phyloP scores from a whole-genome alignment of 2,888 invertebrate genomes.

The Drosophila borealis region DNA sequence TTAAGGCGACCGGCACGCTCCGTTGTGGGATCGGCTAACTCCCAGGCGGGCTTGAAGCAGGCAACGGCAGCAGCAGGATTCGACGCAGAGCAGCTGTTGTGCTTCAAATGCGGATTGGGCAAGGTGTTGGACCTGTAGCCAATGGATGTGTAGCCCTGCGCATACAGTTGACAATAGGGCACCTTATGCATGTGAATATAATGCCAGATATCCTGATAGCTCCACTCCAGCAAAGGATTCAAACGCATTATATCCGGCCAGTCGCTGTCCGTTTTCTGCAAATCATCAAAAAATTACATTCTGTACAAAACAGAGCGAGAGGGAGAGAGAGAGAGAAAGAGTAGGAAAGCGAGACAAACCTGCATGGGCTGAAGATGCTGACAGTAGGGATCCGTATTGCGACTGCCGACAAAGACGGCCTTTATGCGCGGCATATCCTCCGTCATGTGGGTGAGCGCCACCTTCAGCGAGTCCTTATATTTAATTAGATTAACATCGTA shows the following conservation, averaged over 20 bases:
- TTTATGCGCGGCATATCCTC: conserved; percentile 87
- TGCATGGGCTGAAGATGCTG: conserved; percentile 89
- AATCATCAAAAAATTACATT: background rate
- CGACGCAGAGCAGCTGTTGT: conserved; percentile 43
- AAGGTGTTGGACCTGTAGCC: conserved; percentile 92
- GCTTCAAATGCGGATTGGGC: conserved; percentile 90
- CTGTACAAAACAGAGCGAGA: background rate
- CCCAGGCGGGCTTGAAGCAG: conserved; percentile 91
- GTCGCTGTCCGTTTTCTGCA: conserved; percentile 91
- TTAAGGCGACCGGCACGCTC: conserved; percentile 82
- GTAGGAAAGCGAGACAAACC: conserved; percentile 84
- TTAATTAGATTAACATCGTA: conserved; percentile 91
- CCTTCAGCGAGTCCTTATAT: conserved; percentile 89
- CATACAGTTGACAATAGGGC: conserved; percentile 96
- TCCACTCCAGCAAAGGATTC: conserved; percentile 96
- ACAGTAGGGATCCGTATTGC: conserved; percentile 94
- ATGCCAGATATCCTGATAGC: conserved; percentile 95
- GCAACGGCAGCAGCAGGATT: conserved; percentile 43
- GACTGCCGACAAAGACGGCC: conserved; percentile 96
- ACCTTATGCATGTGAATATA: conserved; percentile 92
- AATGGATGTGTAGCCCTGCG: conserved; percentile 95
- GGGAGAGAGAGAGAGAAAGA: too few relatives aligned
- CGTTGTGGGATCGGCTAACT: conserved; percentile 76
- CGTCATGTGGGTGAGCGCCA: conserved; percentile 88
- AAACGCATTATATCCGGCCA: conserved; percentile 97